These are phyloP conservation scores for Chaetops frenatus DNA, from an alignment of 2,113 vertebrate genomes.

Conservation along the genomic window DNA sequence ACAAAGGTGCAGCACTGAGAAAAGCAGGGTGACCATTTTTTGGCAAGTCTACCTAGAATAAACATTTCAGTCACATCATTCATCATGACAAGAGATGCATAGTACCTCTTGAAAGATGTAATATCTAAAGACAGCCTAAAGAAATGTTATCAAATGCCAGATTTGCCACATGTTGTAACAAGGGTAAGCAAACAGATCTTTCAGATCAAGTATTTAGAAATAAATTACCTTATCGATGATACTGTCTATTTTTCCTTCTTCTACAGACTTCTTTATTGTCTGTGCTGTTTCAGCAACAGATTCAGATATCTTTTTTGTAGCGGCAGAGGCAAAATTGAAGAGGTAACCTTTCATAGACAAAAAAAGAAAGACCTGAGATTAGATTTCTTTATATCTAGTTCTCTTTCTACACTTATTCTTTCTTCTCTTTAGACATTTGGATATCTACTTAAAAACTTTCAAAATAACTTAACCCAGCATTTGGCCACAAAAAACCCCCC, in stretches of 20 bases:
- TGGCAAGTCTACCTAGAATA: background rate
- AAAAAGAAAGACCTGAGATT: background rate
- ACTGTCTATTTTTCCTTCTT: slow-evolving; percentile 93
- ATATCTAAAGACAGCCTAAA: background rate
- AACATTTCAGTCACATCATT: background rate
- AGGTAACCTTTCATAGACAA: slow-evolving; percentile 78
- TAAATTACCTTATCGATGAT: slow-evolving; percentile 91
- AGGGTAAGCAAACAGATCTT: background rate
- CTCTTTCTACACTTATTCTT: background rate
- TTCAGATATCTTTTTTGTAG: slow-evolving; percentile 92
- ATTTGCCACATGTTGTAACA: background rate
- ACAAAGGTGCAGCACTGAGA: background rate
- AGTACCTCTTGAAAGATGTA: background rate
- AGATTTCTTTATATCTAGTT: background rate
- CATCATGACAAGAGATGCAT: background rate
- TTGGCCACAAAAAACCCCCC: background rate
- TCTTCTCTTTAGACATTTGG: background rate
- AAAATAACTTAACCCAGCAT: background rate
- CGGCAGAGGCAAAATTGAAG: slow-evolving; percentile 87
- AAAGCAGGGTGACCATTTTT: background rate
- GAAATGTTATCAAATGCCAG: background rate
- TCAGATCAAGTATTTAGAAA: background rate
- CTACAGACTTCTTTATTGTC: slow-evolving; percentile 92
- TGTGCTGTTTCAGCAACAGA: slow-evolving; percentile 90
- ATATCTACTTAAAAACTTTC: background rate